Evolutionary conservation across 2,113 vertebrate species (phyloP), one percentile per base, ranked within the genome.

Genomic region (Archilochus colubris): DNA sequence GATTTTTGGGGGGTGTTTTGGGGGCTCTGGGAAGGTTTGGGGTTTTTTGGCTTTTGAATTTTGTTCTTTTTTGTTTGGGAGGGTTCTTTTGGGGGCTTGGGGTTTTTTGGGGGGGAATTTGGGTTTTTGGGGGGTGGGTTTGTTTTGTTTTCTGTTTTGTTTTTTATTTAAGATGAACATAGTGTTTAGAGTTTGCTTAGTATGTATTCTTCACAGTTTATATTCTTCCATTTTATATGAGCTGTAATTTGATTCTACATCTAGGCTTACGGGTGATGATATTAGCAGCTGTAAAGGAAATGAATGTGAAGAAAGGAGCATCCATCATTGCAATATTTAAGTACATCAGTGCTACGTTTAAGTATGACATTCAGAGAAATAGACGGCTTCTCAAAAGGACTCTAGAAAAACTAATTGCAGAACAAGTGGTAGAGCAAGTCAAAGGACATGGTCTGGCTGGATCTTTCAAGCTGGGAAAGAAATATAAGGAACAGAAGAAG

Each of bases 241-340:
- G 8, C 22, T 96, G 15, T 72, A 31, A 53, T 24, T 13, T 96
- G 58, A 31, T 74, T 96, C 63, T 97, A 22, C 43, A n/a, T 92
- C n/a, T 93, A 99, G 99, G 99, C 70, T 98, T 99, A 75, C 98
- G 99, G 55, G 98, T 99, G 82, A 99, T 99, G 99, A 98, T 99
- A 89, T 95, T 99, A 87, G 97, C 98, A 58, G 99, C 98, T 50
- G 97, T 99, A 81, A 99, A 99, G 92, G 99, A 99, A 98, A 98
- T 98, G 98, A 98, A 98, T 83, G 98, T 98, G 23, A 98, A 98
- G 63, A 99, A 99, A 95, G 99, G 99, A 72, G 98, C 98, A 70
- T 99, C 99, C 6, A 98, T 99, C 92, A 98, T 99, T 88, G 98
- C 98, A 51, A 98, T 99, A 93, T 99, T 99, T 93, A 98, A 99